phyloP scores from a whole-genome alignment of 1,140 invertebrate genomes.

The Neotoxoptera formosana region DNA sequence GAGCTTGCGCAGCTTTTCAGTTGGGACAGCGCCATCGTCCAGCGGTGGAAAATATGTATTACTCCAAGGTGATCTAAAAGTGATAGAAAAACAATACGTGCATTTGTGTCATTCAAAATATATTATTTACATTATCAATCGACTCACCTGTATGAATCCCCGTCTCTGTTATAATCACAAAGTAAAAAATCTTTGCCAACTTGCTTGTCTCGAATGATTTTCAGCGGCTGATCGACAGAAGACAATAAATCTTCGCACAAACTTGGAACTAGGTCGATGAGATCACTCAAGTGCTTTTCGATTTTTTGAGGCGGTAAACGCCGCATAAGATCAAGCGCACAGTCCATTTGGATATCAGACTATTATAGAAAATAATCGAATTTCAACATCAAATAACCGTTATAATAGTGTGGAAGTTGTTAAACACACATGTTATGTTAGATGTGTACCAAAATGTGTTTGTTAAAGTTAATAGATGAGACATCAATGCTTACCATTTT shows the following conservation, averaged over 20 bases:
- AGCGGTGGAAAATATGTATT: constrained; percentile 98
- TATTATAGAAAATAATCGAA: constrained; percentile 65
- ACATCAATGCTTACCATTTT: not conserved
- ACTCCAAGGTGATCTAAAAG: constrained; percentile 95
- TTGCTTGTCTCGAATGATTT: constrained; percentile 94
- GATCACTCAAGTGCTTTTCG: constrained; percentile 96
- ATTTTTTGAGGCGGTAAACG: constrained; percentile 98
- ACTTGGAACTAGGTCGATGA: constrained; percentile 95
- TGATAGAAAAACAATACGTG: not conserved
- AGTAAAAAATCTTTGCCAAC: constrained; percentile 96
- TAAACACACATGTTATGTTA: not conserved
- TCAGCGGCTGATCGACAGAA: constrained; percentile 97
- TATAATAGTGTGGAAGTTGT: not conserved
- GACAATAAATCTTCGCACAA: constrained; percentile 97
- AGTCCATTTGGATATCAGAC: constrained; percentile 98
- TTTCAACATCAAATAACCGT: not conserved
- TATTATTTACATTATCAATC: not conserved
- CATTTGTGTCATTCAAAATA: not conserved
- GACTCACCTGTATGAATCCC: constrained; percentile 91
- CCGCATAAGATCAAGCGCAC: constrained; percentile 97
- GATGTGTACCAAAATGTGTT: not conserved
- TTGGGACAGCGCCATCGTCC: constrained; percentile 98
- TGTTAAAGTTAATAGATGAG: not conserved
- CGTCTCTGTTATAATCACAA: constrained; percentile 99
- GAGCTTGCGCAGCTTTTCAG: constrained; percentile 91